A percentile compares a stretch with the other conserved stretches of the same genome.
phyloP scores from a whole-genome alignment of 2,113 vertebrate species.

The Daubentonia madagascariensis region DNA sequence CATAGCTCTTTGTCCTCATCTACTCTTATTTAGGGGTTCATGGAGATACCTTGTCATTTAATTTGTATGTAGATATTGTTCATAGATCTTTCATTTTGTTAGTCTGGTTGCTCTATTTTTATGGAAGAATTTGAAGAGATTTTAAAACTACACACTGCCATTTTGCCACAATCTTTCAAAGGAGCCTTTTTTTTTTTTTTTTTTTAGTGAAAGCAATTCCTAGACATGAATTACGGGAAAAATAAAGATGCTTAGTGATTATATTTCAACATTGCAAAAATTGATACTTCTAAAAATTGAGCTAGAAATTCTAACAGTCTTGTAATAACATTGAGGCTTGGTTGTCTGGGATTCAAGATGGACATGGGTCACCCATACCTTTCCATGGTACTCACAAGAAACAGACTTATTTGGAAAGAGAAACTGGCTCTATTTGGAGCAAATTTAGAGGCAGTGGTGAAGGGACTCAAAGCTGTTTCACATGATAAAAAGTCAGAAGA shows the following conservation, averaged over 20 bases:
- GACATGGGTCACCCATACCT: neutral
- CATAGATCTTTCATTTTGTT: neutral
- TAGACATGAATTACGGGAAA: neutral
- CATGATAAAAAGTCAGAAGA: neutral
- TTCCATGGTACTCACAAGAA: neutral
- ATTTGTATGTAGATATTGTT: neutral
- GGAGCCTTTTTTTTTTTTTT: neutral
- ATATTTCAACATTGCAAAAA: neutral
- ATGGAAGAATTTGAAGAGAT: neutral
- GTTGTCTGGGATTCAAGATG: neutral
- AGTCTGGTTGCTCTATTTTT: neutral
- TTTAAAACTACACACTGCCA: neutral
- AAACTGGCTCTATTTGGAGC: neutral
- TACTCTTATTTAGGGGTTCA: neutral
- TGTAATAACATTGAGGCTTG: neutral
- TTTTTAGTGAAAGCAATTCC: neutral
- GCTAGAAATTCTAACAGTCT: neutral
- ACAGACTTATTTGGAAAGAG: neutral
- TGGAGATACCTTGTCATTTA: neutral
- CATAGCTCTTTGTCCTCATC: neutral
- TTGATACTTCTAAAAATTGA: neutral
- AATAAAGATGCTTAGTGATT: neutral
- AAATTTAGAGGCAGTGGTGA: neutral
- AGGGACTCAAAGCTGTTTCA: neutral
- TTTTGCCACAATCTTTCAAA: neutral